phyloP scores from a whole-genome alignment of 2,888 invertebrate species.

The Mythimna ferrago region DNA sequence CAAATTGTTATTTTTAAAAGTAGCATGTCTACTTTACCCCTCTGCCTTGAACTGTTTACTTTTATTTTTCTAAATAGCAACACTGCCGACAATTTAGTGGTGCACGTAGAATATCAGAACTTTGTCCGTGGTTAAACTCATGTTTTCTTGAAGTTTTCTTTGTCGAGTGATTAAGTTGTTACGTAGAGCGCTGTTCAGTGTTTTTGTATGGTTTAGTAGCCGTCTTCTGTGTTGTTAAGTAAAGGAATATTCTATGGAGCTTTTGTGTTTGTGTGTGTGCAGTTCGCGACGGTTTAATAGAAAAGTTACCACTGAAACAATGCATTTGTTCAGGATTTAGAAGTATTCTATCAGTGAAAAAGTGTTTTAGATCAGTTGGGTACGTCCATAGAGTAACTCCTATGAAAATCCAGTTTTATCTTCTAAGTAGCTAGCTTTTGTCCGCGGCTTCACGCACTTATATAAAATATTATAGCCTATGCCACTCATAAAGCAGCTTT shows the following conservation, averaged over 20 bases:
- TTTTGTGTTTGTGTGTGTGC: neutral
- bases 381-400: too few species aligned
- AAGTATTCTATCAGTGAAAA: too few species aligned
- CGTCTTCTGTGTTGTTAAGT: neutral
- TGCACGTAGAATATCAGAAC: slow-evolving; percentile 61
- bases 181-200: slow-evolving; percentile 24
- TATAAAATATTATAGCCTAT: too few species aligned
- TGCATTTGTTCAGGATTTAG: too few species aligned
- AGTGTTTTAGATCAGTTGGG: too few species aligned
- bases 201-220: slow-evolving; percentile 3
- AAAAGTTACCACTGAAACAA: too few species aligned
- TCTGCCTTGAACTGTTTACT: slow-evolving; percentile 31
- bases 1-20: neutral
- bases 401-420: too few species aligned
- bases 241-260: neutral
- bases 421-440: too few species aligned
- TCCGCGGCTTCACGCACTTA: too few species aligned
- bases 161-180: slow-evolving; percentile 48
- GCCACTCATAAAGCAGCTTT: too few species aligned
- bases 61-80: slow-evolving; percentile 66
- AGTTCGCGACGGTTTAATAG: neutral
- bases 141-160: slow-evolving; percentile 54
- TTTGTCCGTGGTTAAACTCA: slow-evolving; percentile 45
- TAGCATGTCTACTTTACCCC: neutral
- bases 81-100: slow-evolving; percentile 62